A percentile compares a stretch with the other conserved stretches of the same genome.
Conservation (phyloP, 2,888 invertebrate species). For the Microctonus brassicae region DNA sequence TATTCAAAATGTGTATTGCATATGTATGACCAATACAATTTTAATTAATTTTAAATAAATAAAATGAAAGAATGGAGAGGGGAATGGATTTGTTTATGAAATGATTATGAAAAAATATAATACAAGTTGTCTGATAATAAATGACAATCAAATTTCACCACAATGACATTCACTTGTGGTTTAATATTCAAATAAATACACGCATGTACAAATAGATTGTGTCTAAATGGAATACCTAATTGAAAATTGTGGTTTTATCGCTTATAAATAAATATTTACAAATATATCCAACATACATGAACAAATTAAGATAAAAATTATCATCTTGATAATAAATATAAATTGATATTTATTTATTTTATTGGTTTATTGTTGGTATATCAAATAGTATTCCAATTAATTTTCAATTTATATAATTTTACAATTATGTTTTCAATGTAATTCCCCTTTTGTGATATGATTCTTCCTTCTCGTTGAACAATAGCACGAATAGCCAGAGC, state of each 20-base stretch:
- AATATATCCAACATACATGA: neutral
- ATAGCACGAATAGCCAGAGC: neutral
- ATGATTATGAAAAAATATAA: neutral
- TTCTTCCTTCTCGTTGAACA: neutral
- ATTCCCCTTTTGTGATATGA: neutral
- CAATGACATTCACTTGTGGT: neutral
- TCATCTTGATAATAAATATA: neutral
- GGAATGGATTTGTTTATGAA: neutral
- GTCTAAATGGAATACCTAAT: slow-evolving; percentile 36
- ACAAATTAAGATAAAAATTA: neutral
- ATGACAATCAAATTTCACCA: neutral
- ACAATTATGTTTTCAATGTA: neutral
- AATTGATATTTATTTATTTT: neutral
- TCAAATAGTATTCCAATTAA: neutral
- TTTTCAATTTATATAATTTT: neutral
- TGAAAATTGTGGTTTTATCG: slow-evolving; percentile 42
- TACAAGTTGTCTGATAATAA: neutral
- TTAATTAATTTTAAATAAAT: no score
- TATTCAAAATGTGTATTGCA: no score
- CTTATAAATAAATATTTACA: neutral
- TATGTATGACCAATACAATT: no score
- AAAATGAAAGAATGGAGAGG: no score
- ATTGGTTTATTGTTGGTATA: neutral
- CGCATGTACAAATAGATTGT: neutral
- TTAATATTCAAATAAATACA: slow-evolving; percentile 1